These are phyloP conservation scores for Noctuana brunneofusca DNA, from an alignment of 2,888 invertebrate genomes.

Conservation along the genomic window DNA sequence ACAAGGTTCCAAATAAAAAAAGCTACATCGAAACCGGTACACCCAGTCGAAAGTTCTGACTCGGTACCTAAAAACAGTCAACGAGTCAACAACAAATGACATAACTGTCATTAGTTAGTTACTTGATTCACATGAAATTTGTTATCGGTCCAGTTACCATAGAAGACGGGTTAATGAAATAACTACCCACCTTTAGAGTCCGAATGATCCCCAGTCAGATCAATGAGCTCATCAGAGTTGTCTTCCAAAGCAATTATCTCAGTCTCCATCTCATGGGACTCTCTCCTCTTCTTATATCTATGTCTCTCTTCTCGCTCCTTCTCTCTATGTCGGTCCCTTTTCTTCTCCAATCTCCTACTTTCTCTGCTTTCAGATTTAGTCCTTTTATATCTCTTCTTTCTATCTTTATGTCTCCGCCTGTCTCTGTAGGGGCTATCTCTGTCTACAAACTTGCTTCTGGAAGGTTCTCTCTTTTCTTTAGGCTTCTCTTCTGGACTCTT, in stretches of 20 bases:
- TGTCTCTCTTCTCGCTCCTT: constrained; percentile 39
- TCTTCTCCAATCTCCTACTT: constrained; percentile 44
- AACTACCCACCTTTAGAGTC: constrained; percentile 69
- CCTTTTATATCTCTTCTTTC: constrained; percentile 53
- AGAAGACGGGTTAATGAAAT: not conserved
- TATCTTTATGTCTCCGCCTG: constrained; percentile 58
- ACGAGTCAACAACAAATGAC: no score
- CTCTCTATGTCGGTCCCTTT: constrained; percentile 43
- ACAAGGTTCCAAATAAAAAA: no score
- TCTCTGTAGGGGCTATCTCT: constrained; percentile 47
- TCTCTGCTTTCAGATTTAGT: constrained; percentile 60
- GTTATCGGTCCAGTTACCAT: not conserved
- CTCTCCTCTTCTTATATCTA: constrained; percentile 43
- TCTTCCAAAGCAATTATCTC: constrained; percentile 72
- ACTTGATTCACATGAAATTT: no score
- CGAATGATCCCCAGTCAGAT: constrained; percentile 80
- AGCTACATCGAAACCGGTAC: no score
- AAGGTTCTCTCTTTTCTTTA: constrained; percentile 37
- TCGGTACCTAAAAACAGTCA: no score
- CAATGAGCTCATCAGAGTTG: constrained; percentile 81
- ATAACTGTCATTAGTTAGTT: no score
- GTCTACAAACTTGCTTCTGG: constrained; percentile 12
- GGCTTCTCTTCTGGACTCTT: constrained; percentile 39
- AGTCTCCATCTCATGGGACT: constrained; percentile 40
- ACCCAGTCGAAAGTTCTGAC: no score